phyloP scores from a whole-genome alignment of 1,140 invertebrate species.

The Ostrea denselamellosa region DNA sequence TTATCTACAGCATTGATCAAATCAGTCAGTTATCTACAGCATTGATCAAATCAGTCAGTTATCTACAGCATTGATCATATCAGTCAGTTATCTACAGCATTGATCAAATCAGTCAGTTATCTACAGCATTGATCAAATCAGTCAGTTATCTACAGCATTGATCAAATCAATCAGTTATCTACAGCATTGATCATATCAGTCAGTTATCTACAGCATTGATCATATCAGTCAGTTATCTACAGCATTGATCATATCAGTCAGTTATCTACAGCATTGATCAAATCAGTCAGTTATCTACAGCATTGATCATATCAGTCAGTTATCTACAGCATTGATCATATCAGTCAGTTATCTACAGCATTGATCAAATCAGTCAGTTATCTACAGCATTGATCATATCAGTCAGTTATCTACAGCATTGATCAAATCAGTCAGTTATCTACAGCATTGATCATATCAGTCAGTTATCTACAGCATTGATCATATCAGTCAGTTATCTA shows the following conservation, averaged over 20 bases:
- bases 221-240: slow-evolving; percentile 61
- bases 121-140: slow-evolving; percentile 49
- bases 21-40: not conserved
- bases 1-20: slow-evolving; percentile 55
- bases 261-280: no score
- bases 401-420: slow-evolving; percentile 58
- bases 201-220: no score
- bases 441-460: no score
- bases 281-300: slow-evolving; percentile 61
- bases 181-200: not conserved
- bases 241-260: not conserved
- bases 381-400: no score
- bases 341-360: slow-evolving; percentile 59
- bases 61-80: slow-evolving; percentile 54
- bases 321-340: no score
- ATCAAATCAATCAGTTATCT: slow-evolving; percentile 65
- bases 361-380: not conserved
- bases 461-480: slow-evolving; percentile 57
- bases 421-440: not conserved
- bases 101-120: no score
- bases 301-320: not conserved
- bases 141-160: no score
- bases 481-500: not conserved
- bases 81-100: no score
- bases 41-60: no score